Base-by-base conservation (phyloP, 2,888 invertebrate genomes). In the Dryocosmus kuriphilus region DNA sequence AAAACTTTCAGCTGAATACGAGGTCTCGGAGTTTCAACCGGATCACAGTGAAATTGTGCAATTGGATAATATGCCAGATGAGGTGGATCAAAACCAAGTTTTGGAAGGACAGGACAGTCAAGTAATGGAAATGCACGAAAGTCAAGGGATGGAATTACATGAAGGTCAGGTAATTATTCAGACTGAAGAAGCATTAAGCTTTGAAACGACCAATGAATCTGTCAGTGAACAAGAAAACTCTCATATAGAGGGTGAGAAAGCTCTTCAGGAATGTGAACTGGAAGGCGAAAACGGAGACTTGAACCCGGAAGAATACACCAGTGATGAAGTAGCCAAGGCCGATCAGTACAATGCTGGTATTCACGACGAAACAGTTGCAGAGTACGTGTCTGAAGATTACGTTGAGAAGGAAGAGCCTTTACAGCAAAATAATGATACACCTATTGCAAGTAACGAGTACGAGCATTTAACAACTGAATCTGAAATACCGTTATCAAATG, bases 31-130 rank as follows among this genome's bases (percentile, higher is more conserved):
- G 19, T n/a, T 14, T 61, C 9, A 27, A 0, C 19, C 7, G 46
- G 76, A 24, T 24, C 5, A 14, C 14, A 74, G 67, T 35, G 41
- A 51, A 71, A 65, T 75, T 24, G 41, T 16, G 16, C 61, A 46
- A 46, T 19, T 51, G 22, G 11, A 46, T 19, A 22, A 55, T 79
- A 63, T 51, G 71, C 14, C 75, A 24, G 63, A 27, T 75, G 55
- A 73, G 51, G 79, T 51, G 41, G 51, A 65, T 1, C n/a, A 74
- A 30, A n/a, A 9, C 11, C 24, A 61, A 55, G 22, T 51, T 5
- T 16, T 24, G 24, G 73, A 61, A 35, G 19, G 35, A 77, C 55
- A 32, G 2, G 60, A 77, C 11, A 63, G n/a, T 57, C 41, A 65
- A 77, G 32, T 76, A 22, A 62, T 46, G 24, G 22, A 76, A 1